Evolutionary conservation across 2,797 vertebrate species (phyloP).

Genomic region (Chaunax sp.): DNA sequence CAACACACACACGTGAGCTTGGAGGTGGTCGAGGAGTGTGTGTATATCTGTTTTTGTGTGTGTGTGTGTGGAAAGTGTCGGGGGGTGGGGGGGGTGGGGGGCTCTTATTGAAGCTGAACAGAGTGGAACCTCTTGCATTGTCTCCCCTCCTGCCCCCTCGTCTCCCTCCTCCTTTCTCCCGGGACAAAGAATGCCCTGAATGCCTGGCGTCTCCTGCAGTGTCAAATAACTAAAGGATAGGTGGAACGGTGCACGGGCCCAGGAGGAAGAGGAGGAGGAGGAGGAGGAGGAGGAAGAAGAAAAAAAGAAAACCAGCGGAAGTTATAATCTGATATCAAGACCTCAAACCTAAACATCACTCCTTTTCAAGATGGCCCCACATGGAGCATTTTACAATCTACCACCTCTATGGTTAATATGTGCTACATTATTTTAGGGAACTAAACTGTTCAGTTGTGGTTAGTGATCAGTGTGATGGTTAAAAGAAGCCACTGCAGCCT

Average conservation of each 20-base stretch:
- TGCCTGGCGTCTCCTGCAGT: conserved; percentile 78
- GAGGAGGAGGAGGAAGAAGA: conserved; percentile 24
- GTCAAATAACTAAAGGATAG: conserved; percentile 75
- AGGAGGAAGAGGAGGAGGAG: conserved; percentile 25
- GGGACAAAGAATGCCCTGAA: conserved; percentile 79
- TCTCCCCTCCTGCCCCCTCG: conserved; percentile 55
- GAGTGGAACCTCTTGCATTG: conserved; percentile 77
- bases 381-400: not conserved
- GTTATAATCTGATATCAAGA: not conserved
- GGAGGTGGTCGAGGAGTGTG: conserved; percentile 58
- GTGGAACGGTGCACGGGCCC: conserved; percentile 50
- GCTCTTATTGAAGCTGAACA: conserved; percentile 70
- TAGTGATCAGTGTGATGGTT: no score
- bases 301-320: conserved; percentile 25
- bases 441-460: no score
- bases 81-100: conserved; percentile 10
- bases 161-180: conserved; percentile 65
- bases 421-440: no score
- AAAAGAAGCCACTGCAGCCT: no score
- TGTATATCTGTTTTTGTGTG: conserved; percentile 20
- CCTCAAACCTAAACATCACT: not conserved
- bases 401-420: no score
- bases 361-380: not conserved
- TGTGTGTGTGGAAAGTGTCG: conserved; percentile 27
- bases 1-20: conserved; percentile 1